Evolutionary conservation across 2,888 invertebrate genomes (phyloP).

Genomic region (Rhingia campestris): DNA sequence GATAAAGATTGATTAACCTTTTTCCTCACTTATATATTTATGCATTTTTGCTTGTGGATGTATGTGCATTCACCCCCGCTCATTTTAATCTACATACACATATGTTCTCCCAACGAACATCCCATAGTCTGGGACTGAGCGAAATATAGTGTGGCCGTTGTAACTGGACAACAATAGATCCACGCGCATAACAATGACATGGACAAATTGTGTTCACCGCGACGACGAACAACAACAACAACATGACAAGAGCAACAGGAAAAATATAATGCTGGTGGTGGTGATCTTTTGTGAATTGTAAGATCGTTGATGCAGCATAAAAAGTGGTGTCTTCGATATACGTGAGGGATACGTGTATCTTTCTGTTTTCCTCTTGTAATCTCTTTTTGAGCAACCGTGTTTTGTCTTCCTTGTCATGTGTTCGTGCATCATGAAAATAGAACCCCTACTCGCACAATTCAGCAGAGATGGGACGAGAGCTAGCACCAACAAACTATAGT

Average conservation of each 20-base stretch:
- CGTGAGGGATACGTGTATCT: constrained; percentile 71
- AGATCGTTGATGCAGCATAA: constrained; percentile 22
- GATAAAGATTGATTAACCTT: constrained; percentile 72
- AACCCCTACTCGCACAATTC: constrained; percentile 58
- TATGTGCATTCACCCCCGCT: neutral
- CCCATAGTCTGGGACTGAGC: no score
- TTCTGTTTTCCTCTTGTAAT: constrained; percentile 69
- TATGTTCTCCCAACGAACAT: constrained; percentile 42
- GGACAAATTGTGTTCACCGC: constrained; percentile 70
- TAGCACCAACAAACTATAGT: constrained; percentile 27
- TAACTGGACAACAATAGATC: constrained; percentile 64
- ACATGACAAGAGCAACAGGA: constrained; percentile 50
- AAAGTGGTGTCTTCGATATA: constrained; percentile 61
- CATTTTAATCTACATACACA: neutral
- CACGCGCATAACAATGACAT: constrained; percentile 69
- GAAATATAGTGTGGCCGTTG: neutral
- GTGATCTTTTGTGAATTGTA: constrained; percentile 63
- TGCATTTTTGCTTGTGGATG: constrained; percentile 9
- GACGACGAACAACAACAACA: constrained; percentile 61
- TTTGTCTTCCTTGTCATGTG: constrained; percentile 65
- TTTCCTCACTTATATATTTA: constrained; percentile 42
- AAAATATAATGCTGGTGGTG: constrained; percentile 32
- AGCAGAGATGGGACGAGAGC: neutral
- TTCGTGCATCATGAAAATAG: constrained; percentile 74
- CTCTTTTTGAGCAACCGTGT: constrained; percentile 55